Percentiles rank a stretch among this genome's conserved stretches.
phyloP scores from a whole-genome alignment of 2,113 vertebrate species.

The Cochlearius cochlearius region DNA sequence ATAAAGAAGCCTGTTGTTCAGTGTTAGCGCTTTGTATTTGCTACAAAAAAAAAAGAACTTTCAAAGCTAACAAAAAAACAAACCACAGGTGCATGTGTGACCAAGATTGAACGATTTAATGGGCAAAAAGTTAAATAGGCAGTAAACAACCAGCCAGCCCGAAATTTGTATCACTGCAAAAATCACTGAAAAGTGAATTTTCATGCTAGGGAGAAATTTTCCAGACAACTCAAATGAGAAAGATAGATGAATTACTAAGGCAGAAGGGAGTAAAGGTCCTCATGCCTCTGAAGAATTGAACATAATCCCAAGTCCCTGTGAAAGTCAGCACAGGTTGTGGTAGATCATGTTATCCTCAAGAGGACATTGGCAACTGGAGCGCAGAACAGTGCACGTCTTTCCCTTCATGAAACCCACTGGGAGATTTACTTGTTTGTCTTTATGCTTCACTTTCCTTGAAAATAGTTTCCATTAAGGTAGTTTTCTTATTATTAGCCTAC shows the following conservation, averaged over 20 bases:
- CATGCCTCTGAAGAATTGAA: not conserved
- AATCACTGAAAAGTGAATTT: not conserved
- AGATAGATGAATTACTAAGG: not conserved
- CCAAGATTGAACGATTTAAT: not conserved
- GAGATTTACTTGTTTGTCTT: not conserved
- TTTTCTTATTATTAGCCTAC: not conserved
- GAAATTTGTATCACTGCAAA: not conserved
- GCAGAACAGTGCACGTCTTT: rapidly evolving
- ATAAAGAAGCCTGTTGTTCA: not conserved
- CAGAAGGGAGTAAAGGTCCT: not conserved
- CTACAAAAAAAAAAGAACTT: not conserved
- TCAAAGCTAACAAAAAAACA: not conserved
- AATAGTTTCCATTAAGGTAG: not conserved
- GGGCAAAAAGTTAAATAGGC: not conserved
- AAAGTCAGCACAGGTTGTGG: not conserved
- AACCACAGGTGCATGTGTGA: not conserved
- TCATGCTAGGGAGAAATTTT: not conserved
- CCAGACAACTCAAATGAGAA: not conserved
- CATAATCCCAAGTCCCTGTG: not conserved
- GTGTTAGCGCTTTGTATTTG: not conserved
- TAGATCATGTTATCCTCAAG: not conserved
- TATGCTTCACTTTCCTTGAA: not conserved
- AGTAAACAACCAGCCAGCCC: not conserved
- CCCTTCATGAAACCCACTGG: not conserved
- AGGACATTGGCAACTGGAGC: not conserved